These are phyloP conservation scores for Epistrophe grossulariae DNA, from an alignment of 2,888 invertebrate genomes.

Conservation along the genomic window DNA sequence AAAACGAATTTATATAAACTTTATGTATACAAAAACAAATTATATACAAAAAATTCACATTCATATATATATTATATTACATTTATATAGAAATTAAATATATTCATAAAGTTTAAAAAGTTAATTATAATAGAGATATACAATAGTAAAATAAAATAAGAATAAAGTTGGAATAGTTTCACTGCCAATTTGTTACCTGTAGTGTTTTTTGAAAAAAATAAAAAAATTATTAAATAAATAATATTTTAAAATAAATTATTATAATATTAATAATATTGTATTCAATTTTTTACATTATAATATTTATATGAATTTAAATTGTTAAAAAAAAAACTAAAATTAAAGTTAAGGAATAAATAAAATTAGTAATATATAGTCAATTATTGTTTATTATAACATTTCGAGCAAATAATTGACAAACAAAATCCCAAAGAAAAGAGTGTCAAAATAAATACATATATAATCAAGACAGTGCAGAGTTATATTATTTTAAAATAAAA, in stretches of 20 bases:
- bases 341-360: neutral
- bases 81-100: conserved; percentile 17
- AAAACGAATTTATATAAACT: conserved; percentile 52
- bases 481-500: neutral
- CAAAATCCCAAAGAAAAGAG: neutral
- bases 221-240: neutral
- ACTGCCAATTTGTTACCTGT: conserved; percentile 76
- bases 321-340: conserved; percentile 6
- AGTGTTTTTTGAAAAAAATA: conserved; percentile 46
- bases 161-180: conserved; percentile 42
- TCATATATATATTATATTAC: conserved; percentile 58
- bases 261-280: neutral
- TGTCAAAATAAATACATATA: neutral
- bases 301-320: neutral
- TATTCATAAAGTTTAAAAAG: conserved; percentile 68
- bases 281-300: neutral
- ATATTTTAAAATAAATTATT: neutral
- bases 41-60: conserved; percentile 42
- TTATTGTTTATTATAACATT: neutral
- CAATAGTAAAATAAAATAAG: conserved; percentile 11
- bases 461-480: neutral
- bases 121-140: conserved; percentile 31
- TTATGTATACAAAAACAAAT: conserved; percentile 59
- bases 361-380: neutral
- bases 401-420: neutral